These are phyloP conservation scores for Oligia latruncula DNA, from an alignment of 2,888 invertebrate genomes.

Conservation along the genomic window DNA sequence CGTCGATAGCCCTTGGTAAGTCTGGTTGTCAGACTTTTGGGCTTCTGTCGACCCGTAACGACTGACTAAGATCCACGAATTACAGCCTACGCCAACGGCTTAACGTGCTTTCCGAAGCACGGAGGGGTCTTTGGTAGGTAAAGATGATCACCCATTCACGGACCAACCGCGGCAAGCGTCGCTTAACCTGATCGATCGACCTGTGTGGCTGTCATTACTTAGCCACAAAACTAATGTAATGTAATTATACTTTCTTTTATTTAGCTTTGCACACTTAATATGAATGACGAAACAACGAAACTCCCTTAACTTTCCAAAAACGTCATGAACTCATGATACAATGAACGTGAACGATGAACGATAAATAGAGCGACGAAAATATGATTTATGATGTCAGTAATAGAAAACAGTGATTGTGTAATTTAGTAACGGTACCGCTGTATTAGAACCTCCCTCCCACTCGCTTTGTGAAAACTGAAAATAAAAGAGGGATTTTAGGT, in stretches of 20 bases:
- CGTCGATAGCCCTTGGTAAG: no score
- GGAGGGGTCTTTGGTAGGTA: not conserved
- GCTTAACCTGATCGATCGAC: not conserved
- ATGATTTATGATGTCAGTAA: constrained; percentile 26
- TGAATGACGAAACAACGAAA: constrained; percentile 13
- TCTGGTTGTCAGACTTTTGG: not conserved
- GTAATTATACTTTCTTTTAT: not conserved
- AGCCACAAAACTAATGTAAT: not conserved
- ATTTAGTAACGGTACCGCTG: not conserved
- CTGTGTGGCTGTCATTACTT: not conserved
- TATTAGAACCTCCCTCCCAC: constrained; percentile 3
- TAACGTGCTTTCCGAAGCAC: not conserved
- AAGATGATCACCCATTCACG: not conserved
- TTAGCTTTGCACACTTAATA: not conserved
- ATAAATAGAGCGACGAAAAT: constrained; percentile 58
- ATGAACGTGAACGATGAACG: not conserved
- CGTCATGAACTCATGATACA: constrained; percentile 58
- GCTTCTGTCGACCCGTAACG: not conserved
- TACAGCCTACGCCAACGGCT: not conserved
- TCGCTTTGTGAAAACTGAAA: constrained; percentile 1
- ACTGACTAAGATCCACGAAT: not conserved
- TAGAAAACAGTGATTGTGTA: constrained; percentile 6
- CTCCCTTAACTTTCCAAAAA: constrained; percentile 64
- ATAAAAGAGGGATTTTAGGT: constrained; percentile 15
- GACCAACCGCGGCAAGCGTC: no score